Percentiles rank a stretch among this genome's conserved stretches.
Conservation (phyloP, 2,797 vertebrate species). For the Okamejei kenojei region DNA sequence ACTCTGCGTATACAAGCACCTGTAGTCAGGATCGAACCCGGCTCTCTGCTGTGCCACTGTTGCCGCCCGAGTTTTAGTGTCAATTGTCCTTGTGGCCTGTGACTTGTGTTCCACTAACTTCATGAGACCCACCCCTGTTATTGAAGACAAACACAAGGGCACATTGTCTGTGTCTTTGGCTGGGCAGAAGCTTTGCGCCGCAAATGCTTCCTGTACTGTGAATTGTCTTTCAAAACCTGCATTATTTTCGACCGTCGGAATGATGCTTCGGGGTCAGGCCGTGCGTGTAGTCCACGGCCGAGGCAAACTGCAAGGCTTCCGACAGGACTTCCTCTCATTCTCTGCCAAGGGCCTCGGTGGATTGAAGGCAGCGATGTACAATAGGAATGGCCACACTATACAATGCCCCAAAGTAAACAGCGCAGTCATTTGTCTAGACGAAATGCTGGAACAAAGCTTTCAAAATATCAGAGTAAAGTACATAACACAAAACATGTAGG, state of each 20-base stretch:
- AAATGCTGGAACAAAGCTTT: too few species aligned
- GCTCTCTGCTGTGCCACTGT: too few species aligned
- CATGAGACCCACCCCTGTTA: conserved; percentile 5
- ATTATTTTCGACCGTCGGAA: background rate
- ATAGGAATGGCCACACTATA: background rate
- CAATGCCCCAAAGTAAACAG: background rate
- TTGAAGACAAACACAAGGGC: background rate
- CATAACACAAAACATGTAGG: too few species aligned
- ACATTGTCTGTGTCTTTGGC: background rate
- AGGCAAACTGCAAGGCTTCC: background rate
- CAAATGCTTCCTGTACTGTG: conserved; percentile 1
- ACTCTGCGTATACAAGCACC: too few species aligned
- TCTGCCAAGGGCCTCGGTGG: background rate
- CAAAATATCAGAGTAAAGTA: too few species aligned
- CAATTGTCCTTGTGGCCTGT: background rate
- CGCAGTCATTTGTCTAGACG: background rate
- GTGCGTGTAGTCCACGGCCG: background rate
- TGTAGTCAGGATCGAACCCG: too few species aligned
- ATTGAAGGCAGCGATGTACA: background rate
- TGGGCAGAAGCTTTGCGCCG: background rate
- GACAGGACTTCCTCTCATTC: conserved; percentile 26
- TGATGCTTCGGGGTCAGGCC: background rate
- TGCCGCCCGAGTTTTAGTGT: background rate
- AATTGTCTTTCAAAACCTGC: background rate
- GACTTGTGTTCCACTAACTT: background rate